Evolutionary conservation across 2,888 invertebrate species (phyloP), one percentile per base, ranked within the genome.

Genomic region (Pyrgus malvae): DNA sequence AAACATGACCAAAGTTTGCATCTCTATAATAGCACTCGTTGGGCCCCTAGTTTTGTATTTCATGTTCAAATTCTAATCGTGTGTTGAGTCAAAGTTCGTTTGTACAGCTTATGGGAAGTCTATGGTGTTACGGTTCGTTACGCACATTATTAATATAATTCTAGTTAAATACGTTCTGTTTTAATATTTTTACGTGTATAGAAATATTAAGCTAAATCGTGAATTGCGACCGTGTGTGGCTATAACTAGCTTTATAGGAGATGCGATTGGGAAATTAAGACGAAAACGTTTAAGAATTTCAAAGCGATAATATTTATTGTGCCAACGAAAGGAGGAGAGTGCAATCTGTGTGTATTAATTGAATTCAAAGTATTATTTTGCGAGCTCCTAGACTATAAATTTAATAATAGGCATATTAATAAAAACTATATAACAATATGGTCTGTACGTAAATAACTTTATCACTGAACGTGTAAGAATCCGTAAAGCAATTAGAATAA

Each of bases 91-190:
- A 16, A 31, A 40, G 63, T 76, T 74, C 61, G 69, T 81, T 81
- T 78, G 78, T 82, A 80, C 76, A 78, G 78, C 72, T 75, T 67
- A 69, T 66, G 69, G 67, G 68, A 78, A 78, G 74, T 77, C 74
- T 77, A 76, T 74, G 70, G 72, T 72, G 72, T 76, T 76, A 79
- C 65, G 69, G 70, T 74, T 67, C 70, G 78, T 81, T 76, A 82
- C 84, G 84, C 83, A 84, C 84, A 83, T 70, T 76, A 74, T 70
- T 40, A n/a, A 74, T 64, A 65, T 68, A 38, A 48, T 37, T 38
- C 17, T 48, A 69, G 64, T 60, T 68, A 69, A 65, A 68, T 67
- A 72, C 58, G 70, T 81, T 81, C 69, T 70, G 79, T 83, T 84
- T 80, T 75, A 74, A 54, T 40, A 54, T 46, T 80, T 83, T 81